Evolutionary conservation across 2,888 invertebrate species (phyloP).

Genomic region (Hypolimnas misippus): DNA sequence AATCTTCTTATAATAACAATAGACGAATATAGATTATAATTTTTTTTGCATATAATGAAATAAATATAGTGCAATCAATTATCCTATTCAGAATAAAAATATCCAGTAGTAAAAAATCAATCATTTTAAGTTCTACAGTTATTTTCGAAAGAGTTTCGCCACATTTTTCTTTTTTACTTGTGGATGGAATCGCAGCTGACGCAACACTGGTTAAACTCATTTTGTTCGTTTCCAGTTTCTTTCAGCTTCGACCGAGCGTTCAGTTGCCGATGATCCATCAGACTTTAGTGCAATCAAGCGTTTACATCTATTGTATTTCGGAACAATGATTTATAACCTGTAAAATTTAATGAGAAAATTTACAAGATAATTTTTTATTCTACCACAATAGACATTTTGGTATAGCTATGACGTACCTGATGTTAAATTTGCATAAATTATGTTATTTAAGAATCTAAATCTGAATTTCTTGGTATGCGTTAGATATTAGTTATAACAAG

Average conservation of each 20-base stretch:
- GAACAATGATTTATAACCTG: constrained; percentile 13
- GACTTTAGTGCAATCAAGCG: constrained; percentile 29
- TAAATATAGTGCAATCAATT: background rate
- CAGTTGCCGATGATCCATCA: constrained; percentile 25
- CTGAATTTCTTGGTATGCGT: background rate
- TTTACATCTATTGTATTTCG: constrained; percentile 28
- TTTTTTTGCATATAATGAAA: no score
- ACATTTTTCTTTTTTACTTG: constrained; percentile 14
- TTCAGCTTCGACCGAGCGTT: constrained; percentile 24
- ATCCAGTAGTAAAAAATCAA: background rate
- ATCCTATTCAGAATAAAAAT: background rate
- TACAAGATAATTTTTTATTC: background rate
- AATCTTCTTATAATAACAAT: no score
- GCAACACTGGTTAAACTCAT: constrained; percentile 21
- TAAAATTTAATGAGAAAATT: background rate
- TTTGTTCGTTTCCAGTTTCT: constrained; percentile 30
- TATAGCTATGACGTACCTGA: background rate
- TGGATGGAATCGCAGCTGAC: constrained; percentile 9
- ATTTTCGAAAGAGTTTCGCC: background rate
- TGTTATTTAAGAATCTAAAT: background rate
- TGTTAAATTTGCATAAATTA: no score
- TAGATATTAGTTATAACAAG: background rate
- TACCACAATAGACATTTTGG: background rate
- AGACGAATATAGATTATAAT: no score
- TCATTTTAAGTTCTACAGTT: background rate